Conservation (phyloP, 2,888 invertebrate genomes). For the Tipula vernalis region DNA sequence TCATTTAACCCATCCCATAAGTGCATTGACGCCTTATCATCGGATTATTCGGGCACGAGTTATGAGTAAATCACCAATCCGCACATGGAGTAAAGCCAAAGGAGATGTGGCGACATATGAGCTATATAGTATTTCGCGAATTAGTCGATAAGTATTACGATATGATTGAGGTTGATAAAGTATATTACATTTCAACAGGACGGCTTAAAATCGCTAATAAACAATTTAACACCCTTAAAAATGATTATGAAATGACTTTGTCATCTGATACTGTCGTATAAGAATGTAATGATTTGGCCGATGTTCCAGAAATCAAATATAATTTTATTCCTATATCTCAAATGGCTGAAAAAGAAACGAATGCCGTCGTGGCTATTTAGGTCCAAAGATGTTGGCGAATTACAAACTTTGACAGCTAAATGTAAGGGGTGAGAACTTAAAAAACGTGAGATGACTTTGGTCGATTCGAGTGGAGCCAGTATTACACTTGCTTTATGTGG, state of each 20-base stretch:
- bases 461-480: conserved; percentile 71
- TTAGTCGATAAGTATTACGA: conserved; percentile 81
- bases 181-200: conserved; percentile 79
- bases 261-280: conserved; percentile 55
- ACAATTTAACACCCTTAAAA: conserved; percentile 66
- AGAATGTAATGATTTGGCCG: conserved; percentile 41
- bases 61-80: conserved; percentile 63
- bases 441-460: conserved; percentile 77
- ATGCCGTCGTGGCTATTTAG: conserved; percentile 72
- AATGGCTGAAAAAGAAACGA: conserved; percentile 52
- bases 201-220: conserved; percentile 89
- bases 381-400: conserved; percentile 63
- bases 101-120: conserved; percentile 91
- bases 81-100: conserved; percentile 81
- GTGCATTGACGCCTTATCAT: conserved; percentile 81
- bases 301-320: conserved; percentile 65
- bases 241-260: conserved; percentile 95
- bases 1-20: conserved; percentile 47
- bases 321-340: conserved; percentile 64
- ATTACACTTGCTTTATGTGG: conserved; percentile 86
- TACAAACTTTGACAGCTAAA: conserved; percentile 57
- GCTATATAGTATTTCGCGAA: conserved; percentile 82
- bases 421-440: conserved; percentile 70
- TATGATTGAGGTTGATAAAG: conserved; percentile 73
- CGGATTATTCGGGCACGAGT: conserved; percentile 91